Conservation (phyloP, 2,113 vertebrate species). For the Myrmophylax atrothorax region DNA sequence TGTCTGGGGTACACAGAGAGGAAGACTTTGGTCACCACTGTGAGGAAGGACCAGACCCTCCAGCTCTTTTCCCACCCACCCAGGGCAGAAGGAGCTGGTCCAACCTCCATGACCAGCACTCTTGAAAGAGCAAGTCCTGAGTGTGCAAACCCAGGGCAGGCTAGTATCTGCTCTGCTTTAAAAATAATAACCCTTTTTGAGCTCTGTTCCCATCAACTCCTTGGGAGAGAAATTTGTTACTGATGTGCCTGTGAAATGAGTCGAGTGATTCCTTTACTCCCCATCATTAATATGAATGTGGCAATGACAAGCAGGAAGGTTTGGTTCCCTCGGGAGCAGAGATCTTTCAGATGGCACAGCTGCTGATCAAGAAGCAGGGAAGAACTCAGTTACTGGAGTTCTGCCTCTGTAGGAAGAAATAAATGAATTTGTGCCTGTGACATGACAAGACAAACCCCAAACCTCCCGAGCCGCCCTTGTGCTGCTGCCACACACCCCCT, state of each 20-base stretch:
- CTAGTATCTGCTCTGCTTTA: background rate
- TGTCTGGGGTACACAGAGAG: background rate
- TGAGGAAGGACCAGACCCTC: background rate
- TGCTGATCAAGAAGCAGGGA: background rate
- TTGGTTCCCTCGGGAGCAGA: background rate
- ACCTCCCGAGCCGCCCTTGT: background rate
- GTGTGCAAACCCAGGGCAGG: background rate
- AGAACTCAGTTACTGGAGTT: background rate
- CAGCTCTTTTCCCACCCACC: background rate
- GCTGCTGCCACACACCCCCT: accelerated
- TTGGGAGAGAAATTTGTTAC: background rate
- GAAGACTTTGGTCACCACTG: background rate
- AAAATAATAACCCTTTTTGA: background rate
- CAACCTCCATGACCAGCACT: accelerated
- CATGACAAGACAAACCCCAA: background rate
- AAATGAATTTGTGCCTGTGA: background rate
- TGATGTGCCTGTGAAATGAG: background rate
- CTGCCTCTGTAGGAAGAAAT: background rate
- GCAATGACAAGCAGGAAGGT: background rate
- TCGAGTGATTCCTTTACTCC: background rate
- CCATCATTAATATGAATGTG: background rate
- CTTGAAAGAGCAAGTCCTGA: background rate
- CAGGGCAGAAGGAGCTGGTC: background rate
- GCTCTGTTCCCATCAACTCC: background rate
- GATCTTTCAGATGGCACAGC: background rate